Conservation (phyloP, 2,113 vertebrate genomes). For the Pterocles gutturalis region DNA sequence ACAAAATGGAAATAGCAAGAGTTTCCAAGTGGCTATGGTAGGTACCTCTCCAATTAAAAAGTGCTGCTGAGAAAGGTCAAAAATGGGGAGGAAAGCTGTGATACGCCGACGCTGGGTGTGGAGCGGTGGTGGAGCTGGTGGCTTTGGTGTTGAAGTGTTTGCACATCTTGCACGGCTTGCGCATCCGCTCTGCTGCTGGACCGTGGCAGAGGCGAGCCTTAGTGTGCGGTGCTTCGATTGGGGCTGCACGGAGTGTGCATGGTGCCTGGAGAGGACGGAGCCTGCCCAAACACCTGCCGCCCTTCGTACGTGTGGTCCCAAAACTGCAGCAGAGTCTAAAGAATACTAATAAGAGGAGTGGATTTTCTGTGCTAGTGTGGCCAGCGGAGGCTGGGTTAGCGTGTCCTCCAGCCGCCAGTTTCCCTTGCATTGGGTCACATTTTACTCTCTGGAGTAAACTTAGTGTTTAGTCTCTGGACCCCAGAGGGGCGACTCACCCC, state of each 20-base stretch:
- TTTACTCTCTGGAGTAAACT: not conserved
- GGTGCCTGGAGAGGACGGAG: not conserved
- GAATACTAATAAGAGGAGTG: not conserved
- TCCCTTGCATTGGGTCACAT: not conserved
- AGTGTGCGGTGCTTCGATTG: fast-evolving
- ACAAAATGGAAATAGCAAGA: not conserved
- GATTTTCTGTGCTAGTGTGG: not conserved
- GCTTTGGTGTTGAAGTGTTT: not conserved
- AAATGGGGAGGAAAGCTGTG: not conserved
- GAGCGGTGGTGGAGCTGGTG: not conserved
- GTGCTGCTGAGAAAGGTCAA: fast-evolving
- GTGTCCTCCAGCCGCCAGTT: fast-evolving
- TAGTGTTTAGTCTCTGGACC: not conserved
- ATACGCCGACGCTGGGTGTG: fast-evolving
- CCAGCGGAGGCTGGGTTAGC: not conserved
- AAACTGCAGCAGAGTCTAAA: not conserved
- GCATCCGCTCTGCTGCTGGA: fast-evolving
- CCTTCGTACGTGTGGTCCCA: fast-evolving
- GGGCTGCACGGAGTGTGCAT: not conserved
- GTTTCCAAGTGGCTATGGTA: not conserved
- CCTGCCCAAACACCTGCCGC: fast-evolving
- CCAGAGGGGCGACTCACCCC: fast-evolving
- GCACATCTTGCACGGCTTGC: too few relatives aligned
- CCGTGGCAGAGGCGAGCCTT: fast-evolving
- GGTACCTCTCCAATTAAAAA: not conserved